phyloP scores from a whole-genome alignment of 2,797 vertebrate genomes.

The Sternotherus odoratus region DNA sequence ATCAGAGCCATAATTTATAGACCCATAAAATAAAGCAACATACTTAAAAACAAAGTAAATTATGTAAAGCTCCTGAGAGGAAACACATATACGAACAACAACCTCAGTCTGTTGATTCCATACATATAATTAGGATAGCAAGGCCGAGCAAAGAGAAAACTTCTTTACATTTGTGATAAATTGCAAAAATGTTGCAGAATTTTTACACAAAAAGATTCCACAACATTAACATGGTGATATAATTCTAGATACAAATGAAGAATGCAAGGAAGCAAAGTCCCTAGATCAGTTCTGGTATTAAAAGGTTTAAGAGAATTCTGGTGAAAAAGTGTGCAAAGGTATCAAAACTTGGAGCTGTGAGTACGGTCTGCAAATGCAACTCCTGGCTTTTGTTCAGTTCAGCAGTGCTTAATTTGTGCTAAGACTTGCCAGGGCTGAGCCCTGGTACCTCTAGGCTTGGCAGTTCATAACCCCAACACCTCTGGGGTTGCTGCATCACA shows the following conservation, averaged over 20 bases:
- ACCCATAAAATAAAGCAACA: accelerated
- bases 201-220: not conserved
- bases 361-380: not conserved
- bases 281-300: not conserved
- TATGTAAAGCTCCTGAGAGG: not conserved
- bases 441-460: too few species aligned
- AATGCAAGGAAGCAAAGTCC: not conserved
- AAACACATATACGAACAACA: not conserved
- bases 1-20: not conserved
- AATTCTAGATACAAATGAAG: not conserved
- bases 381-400: not conserved
- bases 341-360: not conserved
- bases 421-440: too few species aligned
- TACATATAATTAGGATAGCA: not conserved
- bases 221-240: not conserved
- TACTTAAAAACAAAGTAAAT: not conserved
- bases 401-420: too few species aligned
- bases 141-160: not conserved
- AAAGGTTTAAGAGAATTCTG: not conserved
- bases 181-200: not conserved
- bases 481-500: too few species aligned
- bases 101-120: not conserved
- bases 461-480: too few species aligned
- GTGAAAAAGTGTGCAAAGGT: not conserved
- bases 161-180: not conserved